Evolutionary conservation across 1,140 invertebrate species (phyloP).

Genomic region (Coenobita brevimanus): DNA sequence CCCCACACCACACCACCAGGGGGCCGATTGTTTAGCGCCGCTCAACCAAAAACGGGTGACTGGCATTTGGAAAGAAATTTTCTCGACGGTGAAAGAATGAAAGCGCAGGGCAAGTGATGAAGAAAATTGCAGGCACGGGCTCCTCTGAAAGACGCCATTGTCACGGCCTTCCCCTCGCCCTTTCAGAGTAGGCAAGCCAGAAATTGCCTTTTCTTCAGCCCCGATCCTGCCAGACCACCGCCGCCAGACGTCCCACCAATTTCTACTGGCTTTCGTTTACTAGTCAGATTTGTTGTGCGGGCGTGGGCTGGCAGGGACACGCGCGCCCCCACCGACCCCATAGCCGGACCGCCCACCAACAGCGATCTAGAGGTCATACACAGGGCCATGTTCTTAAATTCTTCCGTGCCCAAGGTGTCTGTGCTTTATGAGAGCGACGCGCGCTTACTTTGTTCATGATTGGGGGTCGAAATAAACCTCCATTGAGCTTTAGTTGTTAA

Average conservation of each 20-base stretch:
- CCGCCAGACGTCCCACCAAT: background rate
- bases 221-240: slow-evolving; percentile 19
- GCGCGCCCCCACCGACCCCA: no score
- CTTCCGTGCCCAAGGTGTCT: no score
- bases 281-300: no score
- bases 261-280: no score
- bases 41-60: slow-evolving; percentile 66
- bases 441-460: no score
- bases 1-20: background rate
- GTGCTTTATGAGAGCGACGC: no score
- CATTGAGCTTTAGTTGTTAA: no score
- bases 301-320: no score
- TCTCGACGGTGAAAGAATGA: slow-evolving; percentile 66
- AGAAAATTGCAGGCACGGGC: slow-evolving; percentile 68
- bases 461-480: no score
- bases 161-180: slow-evolving; percentile 61
- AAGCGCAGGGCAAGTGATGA: slow-evolving; percentile 66
- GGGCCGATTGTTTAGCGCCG: slow-evolving; percentile 60
- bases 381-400: no score
- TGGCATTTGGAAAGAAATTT: slow-evolving; percentile 69
- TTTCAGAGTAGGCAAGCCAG: slow-evolving; percentile 68
- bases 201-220: slow-evolving; percentile 67
- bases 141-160: slow-evolving; percentile 66
- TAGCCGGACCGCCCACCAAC: no score
- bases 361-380: no score